These are phyloP conservation scores for Centropyge bicolor DNA, from an alignment of 2,797 vertebrate species.

Conservation along the genomic window DNA sequence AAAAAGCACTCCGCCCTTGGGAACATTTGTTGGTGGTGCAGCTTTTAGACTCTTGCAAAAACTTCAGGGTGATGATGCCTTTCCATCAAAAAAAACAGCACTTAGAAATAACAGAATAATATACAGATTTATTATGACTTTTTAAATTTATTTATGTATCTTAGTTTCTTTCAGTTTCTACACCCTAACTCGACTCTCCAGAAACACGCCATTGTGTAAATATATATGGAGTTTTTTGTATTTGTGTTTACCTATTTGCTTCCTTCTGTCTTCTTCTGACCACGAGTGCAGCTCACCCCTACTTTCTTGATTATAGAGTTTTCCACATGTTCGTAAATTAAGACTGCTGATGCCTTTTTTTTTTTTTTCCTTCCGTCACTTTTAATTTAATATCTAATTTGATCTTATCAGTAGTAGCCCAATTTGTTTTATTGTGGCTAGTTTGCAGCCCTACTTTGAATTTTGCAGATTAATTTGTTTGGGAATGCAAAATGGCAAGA, in stretches of 20 bases:
- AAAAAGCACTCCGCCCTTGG: conserved; percentile 44
- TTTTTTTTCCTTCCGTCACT: conserved; percentile 14
- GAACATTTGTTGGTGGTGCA: conserved; percentile 40
- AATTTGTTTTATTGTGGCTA: not conserved
- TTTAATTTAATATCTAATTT: conserved; percentile 31
- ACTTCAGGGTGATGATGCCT: conserved; percentile 69
- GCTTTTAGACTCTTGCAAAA: conserved; percentile 32
- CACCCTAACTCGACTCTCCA: conserved; percentile 21
- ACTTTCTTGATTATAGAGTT: not conserved
- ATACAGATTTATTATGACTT: conserved; percentile 71
- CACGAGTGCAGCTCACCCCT: conserved; percentile 6
- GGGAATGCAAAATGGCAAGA: conserved; percentile 32
- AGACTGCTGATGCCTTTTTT: conserved; percentile 30
- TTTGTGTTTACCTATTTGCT: conserved; percentile 48
- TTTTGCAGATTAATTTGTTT: conserved; percentile 22
- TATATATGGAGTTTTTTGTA: conserved; percentile 42
- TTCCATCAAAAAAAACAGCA: conserved; percentile 58
- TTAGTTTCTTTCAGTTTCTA: conserved; percentile 61
- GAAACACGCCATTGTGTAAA: conserved; percentile 51
- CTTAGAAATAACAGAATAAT: conserved; percentile 56
- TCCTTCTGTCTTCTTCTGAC: conserved; percentile 23
- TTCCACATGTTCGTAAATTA: conserved; percentile 7
- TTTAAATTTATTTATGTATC: conserved; percentile 72
- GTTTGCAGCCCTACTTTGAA: conserved; percentile 27
- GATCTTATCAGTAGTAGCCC: not conserved